Evolutionary conservation across 2,113 vertebrate species (phyloP), one percentile per base, ranked within the genome.

Genomic region (Periophthalmus modestus): DNA sequence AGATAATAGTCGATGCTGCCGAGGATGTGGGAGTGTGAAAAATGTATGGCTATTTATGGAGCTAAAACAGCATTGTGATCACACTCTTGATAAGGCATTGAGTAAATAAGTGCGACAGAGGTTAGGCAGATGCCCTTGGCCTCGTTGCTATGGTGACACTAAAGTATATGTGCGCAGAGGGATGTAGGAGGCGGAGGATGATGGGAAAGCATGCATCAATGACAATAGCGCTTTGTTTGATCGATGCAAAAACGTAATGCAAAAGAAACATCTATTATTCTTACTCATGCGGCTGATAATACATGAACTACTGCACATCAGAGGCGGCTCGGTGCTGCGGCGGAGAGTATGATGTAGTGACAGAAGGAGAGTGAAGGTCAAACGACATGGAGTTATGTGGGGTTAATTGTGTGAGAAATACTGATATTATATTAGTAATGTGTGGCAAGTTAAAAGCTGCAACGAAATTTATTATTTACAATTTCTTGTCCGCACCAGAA

Each of bases 101-200:
- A 87, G 77, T 83, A 87, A 88, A 89, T 87, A 86, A 84, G 76
- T 84, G 82, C 71, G 65, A 82, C 36, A 19, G 34, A 55, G 80
- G 79, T 79, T 74, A 75, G 33, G 70, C 69, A 75, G 74, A 85
- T 86, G 87, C 84, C 87, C 85, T 89, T 85, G 84, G 55, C 66
- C 0, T 1, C 48, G 86, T 84, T 88, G 81, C 87, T 36, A 88
- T 85, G 84, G 86, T 70, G 83, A 90, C 74, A 68, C 10, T 61
- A 70, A 74, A 74, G 71, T 73, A 78, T 79, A 78, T 79, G 71
- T 68, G 74, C 46, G 66, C 66, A 21, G 48, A 63, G 43, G 23
- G 19, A 46, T 61, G 65, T 47, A 13, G 23, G 58, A 24, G 54
- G 7, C 39, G 19, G 18, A 66, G 33, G 15, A 47, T 79, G 74